A percentile compares a stretch with the other conserved stretches of the same genome.
Conservation (phyloP, 2,797 vertebrate species). For the Psittacula echo region DNA sequence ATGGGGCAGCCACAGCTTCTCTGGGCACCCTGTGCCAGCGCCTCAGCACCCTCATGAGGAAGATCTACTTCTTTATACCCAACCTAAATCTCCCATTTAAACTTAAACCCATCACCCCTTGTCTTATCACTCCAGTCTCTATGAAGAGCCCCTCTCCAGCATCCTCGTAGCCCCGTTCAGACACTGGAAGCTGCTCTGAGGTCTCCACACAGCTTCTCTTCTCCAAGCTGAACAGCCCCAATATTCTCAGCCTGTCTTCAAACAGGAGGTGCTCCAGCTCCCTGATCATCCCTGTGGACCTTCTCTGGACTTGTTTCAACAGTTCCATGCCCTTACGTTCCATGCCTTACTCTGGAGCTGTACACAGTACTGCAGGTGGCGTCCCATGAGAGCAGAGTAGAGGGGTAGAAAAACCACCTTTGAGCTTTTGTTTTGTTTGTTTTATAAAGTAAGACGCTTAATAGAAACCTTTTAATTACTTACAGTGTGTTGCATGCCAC, state of each 20-base stretch:
- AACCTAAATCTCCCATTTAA: background rate
- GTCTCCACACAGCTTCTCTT: background rate
- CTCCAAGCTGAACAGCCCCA: background rate
- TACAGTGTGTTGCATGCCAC: constrained; percentile 78
- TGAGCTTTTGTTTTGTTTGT: background rate
- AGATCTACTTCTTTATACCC: too few relatives aligned
- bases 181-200: background rate
- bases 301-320: background rate
- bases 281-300: background rate
- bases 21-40: background rate
- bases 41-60: too few relatives aligned
- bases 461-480: background rate
- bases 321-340: background rate
- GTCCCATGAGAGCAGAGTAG: background rate
- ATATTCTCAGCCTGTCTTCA: background rate
- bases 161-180: background rate
- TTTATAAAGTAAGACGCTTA: rapidly evolving
- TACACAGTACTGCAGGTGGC: background rate
- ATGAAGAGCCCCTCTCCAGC: too few relatives aligned
- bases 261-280: background rate
- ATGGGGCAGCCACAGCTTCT: background rate
- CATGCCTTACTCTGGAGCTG: background rate
- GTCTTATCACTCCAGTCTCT: background rate
- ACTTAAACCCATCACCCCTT: background rate
- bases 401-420: background rate